Percentiles rank a stretch among this genome's conserved stretches.
phyloP scores from a whole-genome alignment of 2,888 invertebrate species.

The Eucera pruinosa region DNA sequence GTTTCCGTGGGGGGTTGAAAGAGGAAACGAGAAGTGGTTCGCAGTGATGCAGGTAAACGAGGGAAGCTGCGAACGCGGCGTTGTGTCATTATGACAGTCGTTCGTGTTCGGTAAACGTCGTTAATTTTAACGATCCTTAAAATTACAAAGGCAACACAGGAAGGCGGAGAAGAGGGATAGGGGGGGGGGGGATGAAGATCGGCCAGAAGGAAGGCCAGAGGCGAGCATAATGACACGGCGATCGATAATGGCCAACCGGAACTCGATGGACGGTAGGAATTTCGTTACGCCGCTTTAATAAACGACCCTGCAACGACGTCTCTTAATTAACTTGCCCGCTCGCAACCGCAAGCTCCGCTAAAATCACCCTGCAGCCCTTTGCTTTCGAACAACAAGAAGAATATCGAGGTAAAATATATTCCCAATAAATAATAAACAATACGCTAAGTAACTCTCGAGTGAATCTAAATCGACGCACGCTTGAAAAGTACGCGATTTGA shows the following conservation, averaged over 20 bases:
- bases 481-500: not conserved
- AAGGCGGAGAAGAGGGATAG: not conserved
- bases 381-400: not conserved
- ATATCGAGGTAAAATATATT: not conserved
- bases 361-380: not conserved
- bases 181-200: slow-evolving; percentile 6
- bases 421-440: too few species aligned
- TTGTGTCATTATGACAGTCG: slow-evolving; percentile 31
- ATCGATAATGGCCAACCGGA: slow-evolving; percentile 46
- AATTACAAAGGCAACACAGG: slow-evolving; percentile 48
- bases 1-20: too few species aligned
- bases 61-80: slow-evolving; percentile 10
- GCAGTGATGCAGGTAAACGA: not conserved
- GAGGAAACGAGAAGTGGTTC: not conserved
- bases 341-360: slow-evolving; percentile 1
- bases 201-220: slow-evolving; percentile 26
- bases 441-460: too few species aligned
- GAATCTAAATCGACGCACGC: not conserved
- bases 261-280: slow-evolving; percentile 39
- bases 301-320: slow-evolving; percentile 35
- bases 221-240: slow-evolving; percentile 46
- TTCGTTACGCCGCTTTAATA: slow-evolving; percentile 42
- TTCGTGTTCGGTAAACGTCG: slow-evolving; percentile 48
- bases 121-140: slow-evolving; percentile 64
- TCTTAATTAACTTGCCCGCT: slow-evolving; percentile 40